phyloP scores from a whole-genome alignment of 2,113 vertebrate species.

The Empidonax alnorum region DNA sequence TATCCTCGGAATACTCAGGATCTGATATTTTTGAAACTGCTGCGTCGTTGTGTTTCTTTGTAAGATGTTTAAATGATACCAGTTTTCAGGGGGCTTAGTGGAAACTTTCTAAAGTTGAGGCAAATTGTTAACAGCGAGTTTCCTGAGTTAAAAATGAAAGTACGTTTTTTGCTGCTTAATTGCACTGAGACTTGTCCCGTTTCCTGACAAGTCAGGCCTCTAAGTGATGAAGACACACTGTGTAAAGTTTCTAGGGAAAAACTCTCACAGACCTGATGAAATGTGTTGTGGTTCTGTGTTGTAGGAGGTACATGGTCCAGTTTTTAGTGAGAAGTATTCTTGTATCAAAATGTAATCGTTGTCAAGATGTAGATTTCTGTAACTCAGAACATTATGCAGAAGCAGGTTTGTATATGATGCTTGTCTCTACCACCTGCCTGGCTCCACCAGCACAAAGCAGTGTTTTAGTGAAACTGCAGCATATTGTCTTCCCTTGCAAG shows the following conservation, averaged over 20 bases:
- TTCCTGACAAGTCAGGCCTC: not conserved
- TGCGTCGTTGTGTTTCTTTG: rapidly evolving
- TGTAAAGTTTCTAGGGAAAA: not conserved
- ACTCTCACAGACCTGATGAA: not conserved
- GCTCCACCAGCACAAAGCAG: not conserved
- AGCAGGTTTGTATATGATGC: not conserved
- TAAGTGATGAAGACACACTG: rapidly evolving
- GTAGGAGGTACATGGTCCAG: not conserved
- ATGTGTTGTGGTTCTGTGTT: not conserved
- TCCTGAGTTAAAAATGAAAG: not conserved
- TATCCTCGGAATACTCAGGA: not conserved
- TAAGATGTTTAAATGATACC: not conserved
- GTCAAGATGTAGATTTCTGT: not conserved
- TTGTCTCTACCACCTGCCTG: not conserved
- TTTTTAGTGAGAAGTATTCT: not conserved
- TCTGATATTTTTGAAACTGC: not conserved
- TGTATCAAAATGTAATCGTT: not conserved
- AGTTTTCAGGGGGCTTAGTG: not conserved
- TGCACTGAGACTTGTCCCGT: not conserved
- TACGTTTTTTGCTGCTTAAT: not conserved
- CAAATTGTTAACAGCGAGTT: not conserved
- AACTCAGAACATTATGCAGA: not conserved
- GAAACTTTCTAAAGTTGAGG: not conserved
- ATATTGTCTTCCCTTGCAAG: not conserved
- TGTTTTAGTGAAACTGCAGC: not conserved